Percentiles rank a stretch among this genome's conserved stretches.
Conservation (phyloP, 2,113 vertebrate species). For the Apteryx owenii region DNA sequence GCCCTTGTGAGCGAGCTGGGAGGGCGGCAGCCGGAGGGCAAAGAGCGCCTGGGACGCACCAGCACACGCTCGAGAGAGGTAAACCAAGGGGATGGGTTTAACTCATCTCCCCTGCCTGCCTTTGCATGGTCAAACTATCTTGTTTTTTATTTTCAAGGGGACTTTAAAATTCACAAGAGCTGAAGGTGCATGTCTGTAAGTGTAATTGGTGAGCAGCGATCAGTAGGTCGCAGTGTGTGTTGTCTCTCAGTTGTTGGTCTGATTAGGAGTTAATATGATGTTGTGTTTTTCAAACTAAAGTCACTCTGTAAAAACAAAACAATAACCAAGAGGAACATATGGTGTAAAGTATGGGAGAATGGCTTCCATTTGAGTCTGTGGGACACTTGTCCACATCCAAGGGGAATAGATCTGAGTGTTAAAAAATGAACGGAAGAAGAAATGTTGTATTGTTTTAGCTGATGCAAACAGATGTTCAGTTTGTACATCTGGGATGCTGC, state of each 20-base stretch:
- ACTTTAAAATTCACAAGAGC: rapidly evolving
- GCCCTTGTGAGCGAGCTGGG: no score
- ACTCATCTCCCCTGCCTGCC: no score
- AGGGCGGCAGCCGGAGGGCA: no score
- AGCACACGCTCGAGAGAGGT: background rate
- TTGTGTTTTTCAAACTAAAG: background rate
- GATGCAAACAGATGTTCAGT: background rate
- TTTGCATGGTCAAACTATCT: no score
- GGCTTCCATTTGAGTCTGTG: background rate
- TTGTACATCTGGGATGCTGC: background rate
- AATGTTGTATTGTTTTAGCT: background rate
- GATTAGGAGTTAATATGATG: background rate
- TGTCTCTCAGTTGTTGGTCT: background rate
- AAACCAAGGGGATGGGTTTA: background rate
- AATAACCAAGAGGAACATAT: rapidly evolving
- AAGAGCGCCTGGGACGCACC: background rate
- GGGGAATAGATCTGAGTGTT: background rate
- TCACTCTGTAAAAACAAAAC: background rate
- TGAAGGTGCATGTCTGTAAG: background rate
- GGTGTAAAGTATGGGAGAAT: background rate
- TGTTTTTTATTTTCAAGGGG: background rate
- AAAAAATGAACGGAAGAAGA: background rate
- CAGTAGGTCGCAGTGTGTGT: rapidly evolving
- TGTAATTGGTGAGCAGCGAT: background rate
- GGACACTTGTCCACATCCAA: background rate